Base-by-base conservation (phyloP, 2,888 invertebrate genomes). In the Ametastegia equiseti region DNA sequence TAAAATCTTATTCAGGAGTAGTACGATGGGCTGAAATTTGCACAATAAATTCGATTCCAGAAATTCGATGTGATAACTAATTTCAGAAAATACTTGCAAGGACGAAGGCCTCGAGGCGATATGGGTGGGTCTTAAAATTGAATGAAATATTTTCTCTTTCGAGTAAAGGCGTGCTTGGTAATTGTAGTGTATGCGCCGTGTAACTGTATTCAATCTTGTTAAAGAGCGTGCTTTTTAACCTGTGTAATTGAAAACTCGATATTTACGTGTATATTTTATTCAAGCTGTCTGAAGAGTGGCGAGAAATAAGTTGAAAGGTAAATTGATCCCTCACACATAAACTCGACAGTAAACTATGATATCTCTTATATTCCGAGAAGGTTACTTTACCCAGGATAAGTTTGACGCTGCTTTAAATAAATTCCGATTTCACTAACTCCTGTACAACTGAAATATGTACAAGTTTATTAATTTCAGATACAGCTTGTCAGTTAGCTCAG, bases 241-340 rank as follows among this genome's bases (percentile, higher is more conserved):
- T 19, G 23, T 67, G 67, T 36, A 67, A 67, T 67, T 67, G 39
- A 67, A 67, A 67, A n/a, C 39, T 42, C 11, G 19, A 39, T 67
- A 19, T 36, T 36, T 23, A 39, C 23, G 39, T 67, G 23, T 23
- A 67, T 36, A 67, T 60, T 60, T 60, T 30, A 30, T 60, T 27
- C 60, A 67, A 67, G 13, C 67, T 36, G 67, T 39, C 19, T 42
- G 42, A 39, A 67, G 23, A 42, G 67, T 19, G 67, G 39, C 2
- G 42, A 67, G 67, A 23, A 54, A 67, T 19, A 67, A 19, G 23
- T 67, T 67, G 19, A 23, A 67, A 36, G 67, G 39, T 36, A 39
- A 39, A 67, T 36, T 67, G 36, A 67, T 67, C 67, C 23, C 39
- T 67, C 23, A 9, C n/a, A n/a, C 36, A 39, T 67, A 67, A 67